Evolutionary conservation across 2,888 invertebrate species (phyloP).

Genomic region (Emmelina monodactyla): DNA sequence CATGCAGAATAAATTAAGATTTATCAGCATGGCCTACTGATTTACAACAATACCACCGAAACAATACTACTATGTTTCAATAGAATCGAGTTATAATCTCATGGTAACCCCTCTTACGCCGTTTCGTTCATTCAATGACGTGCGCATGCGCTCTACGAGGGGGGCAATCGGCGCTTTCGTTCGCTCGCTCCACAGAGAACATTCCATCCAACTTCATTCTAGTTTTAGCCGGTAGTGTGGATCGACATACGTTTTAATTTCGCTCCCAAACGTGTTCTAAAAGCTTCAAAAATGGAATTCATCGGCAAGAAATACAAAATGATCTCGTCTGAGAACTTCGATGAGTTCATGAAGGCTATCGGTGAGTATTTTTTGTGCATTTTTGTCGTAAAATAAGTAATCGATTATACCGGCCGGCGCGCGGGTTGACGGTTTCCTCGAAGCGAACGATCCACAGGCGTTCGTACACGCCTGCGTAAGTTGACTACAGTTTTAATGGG

Average conservation of each 20-base stretch:
- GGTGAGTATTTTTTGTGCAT: slow-evolving; percentile 66
- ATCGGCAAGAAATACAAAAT: slow-evolving; percentile 84
- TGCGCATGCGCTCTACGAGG: slow-evolving; percentile 4
- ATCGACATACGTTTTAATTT: slow-evolving; percentile 20
- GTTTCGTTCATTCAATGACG: slow-evolving; percentile 6
- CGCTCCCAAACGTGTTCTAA: slow-evolving; percentile 10
- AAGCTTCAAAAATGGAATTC: slow-evolving; percentile 41
- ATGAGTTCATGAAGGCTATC: slow-evolving; percentile 87
- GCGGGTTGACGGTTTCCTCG: slow-evolving; percentile 16
- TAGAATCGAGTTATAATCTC: background rate
- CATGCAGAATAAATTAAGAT: no score
- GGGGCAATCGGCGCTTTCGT: slow-evolving; percentile 12
- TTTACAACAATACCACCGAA: no score
- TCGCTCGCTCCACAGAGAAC: slow-evolving; percentile 12
- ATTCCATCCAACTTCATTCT: slow-evolving; percentile 31
- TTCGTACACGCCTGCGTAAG: no score
- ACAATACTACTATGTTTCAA: no score
- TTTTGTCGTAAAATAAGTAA: slow-evolving; percentile 19
- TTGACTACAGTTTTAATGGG: no score
- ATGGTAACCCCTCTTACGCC: slow-evolving; percentile 1
- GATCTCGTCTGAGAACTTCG: slow-evolving; percentile 81
- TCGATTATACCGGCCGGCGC: slow-evolving; percentile 38
- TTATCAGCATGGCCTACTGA: no score
- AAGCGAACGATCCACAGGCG: no score
- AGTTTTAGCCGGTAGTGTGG: slow-evolving; percentile 32